These are phyloP conservation scores for Chloroceryle inda DNA, from an alignment of 2,797 vertebrate species.

Conservation along the genomic window DNA sequence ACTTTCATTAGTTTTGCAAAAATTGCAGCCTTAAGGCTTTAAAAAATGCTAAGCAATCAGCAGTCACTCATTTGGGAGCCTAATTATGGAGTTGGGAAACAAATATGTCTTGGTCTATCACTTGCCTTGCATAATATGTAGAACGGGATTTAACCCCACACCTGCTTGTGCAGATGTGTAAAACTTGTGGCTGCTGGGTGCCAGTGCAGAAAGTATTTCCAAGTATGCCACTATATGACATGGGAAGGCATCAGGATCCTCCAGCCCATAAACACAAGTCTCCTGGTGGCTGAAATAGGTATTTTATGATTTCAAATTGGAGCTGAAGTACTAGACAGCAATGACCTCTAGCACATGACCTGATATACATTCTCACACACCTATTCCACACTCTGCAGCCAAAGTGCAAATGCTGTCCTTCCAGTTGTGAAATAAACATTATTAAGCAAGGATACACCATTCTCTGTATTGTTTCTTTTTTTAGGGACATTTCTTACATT, in stretches of 20 bases:
- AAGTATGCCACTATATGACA: neutral
- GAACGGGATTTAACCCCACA: conserved; percentile 35
- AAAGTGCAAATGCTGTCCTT: neutral
- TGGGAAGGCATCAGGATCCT: neutral
- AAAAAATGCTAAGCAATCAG: conserved; percentile 68
- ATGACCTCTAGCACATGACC: neutral
- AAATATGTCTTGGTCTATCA: conserved; percentile 49
- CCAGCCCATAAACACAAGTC: neutral
- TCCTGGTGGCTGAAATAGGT: neutral
- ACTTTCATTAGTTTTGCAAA: conserved; percentile 59
- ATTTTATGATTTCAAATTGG: neutral
- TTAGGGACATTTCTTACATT: neutral
- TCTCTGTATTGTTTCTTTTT: neutral
- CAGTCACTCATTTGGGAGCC: conserved; percentile 55
- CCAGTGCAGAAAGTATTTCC: neutral
- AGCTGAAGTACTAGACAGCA: neutral
- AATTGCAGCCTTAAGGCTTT: conserved; percentile 64
- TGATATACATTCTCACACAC: neutral
- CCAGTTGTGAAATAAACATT: neutral
- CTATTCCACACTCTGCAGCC: neutral
- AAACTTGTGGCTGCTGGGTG: neutral
- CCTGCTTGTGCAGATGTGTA: neutral
- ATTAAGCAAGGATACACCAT: neutral
- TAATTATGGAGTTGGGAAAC: conserved; percentile 65
- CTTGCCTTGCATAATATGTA: conserved; percentile 15